A percentile compares a stretch with the other conserved stretches of the same genome.
phyloP scores from a whole-genome alignment of 2,888 invertebrate genomes.

The Agrenia bidenticulata region DNA sequence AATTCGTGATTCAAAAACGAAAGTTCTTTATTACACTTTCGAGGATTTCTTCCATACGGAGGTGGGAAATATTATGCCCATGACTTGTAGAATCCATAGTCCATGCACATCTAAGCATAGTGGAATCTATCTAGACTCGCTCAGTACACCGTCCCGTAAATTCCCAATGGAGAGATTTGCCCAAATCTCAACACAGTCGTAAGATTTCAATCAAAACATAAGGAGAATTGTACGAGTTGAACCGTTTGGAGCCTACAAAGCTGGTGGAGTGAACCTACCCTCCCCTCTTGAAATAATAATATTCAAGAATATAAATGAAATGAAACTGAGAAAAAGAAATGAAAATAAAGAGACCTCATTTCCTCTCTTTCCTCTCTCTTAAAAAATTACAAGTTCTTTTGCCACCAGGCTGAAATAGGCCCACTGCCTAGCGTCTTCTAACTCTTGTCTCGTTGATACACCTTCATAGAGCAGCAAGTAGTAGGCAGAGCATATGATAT shows the following conservation, averaged over 20 bases:
- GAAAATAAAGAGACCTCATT: conserved; percentile 21
- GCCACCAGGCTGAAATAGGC: too few relatives aligned
- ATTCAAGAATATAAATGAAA: conserved; percentile 21
- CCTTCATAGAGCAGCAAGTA: neutral
- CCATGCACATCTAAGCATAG: too few relatives aligned
- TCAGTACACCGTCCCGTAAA: neutral
- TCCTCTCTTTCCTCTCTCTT: conserved; percentile 14
- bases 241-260: neutral
- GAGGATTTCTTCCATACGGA: too few relatives aligned
- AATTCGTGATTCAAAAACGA: too few relatives aligned
- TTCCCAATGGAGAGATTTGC: conserved; percentile 8
- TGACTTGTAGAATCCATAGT: too few relatives aligned
- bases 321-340: conserved; percentile 18
- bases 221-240: conserved; percentile 6
- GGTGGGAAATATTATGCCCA: too few relatives aligned
- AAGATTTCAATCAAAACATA: conserved; percentile 21
- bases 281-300: conserved; percentile 7
- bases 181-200: conserved; percentile 15
- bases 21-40: too few relatives aligned
- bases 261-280: neutral
- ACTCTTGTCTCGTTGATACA: neutral
- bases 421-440: too few relatives aligned
- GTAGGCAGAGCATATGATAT: neutral
- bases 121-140: too few relatives aligned
- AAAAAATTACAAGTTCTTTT: neutral